These are phyloP conservation scores for Hylia prasina DNA, from an alignment of 2,113 vertebrate genomes.

Conservation along the genomic window DNA sequence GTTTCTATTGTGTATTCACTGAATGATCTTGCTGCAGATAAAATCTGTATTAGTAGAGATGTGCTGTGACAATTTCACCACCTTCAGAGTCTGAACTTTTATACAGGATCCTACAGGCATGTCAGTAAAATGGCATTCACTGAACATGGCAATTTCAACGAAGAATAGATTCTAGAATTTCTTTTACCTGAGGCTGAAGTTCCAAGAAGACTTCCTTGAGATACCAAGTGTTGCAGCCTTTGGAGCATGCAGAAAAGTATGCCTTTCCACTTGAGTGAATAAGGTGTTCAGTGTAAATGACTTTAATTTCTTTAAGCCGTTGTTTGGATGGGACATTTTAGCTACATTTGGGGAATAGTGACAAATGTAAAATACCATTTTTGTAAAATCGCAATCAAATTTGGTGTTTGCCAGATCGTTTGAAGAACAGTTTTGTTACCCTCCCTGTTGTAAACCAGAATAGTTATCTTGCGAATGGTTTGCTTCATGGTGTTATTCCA, in stretches of 20 bases:
- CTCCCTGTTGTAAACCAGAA: not conserved
- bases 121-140: not conserved
- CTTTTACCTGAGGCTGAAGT: not conserved
- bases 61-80: fast-evolving
- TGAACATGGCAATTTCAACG: not conserved
- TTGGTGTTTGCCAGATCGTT: not conserved
- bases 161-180: not conserved
- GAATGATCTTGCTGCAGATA: not conserved
- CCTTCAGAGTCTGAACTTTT: not conserved
- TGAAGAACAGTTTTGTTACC: not conserved
- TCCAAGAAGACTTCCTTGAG: not conserved
- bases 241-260: not conserved
- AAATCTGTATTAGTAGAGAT: not conserved
- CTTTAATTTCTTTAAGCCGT: not conserved
- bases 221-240: not conserved
- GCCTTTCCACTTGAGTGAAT: not conserved
- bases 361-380: not conserved
- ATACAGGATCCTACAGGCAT: not conserved
- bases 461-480: not conserved
- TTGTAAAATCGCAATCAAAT: not conserved
- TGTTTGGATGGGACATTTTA: not conserved
- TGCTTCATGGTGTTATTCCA: not conserved
- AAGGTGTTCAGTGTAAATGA: not conserved
- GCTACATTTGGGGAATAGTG: not conserved
- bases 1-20: not conserved